Percentiles rank a stretch among this genome's conserved stretches.
Conservation (phyloP, 2,797 vertebrate genomes). For the Squalus acanthias region DNA sequence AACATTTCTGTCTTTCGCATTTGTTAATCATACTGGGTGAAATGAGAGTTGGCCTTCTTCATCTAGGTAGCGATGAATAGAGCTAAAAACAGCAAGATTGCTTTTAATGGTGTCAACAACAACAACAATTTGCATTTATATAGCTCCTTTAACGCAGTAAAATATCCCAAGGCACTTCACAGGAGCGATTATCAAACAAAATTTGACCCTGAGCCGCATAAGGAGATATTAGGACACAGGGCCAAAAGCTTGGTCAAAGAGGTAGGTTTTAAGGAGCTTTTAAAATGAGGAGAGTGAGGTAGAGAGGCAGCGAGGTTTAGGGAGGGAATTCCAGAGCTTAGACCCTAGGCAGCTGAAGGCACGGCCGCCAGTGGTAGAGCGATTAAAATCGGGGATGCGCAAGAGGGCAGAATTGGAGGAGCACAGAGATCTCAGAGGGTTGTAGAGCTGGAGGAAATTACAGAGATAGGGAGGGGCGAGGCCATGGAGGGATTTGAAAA, state of each 20-base stretch:
- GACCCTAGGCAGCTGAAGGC: not conserved
- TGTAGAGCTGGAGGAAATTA: not conserved
- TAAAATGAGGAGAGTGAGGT: not conserved
- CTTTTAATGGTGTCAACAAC: not conserved
- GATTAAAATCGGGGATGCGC: not conserved
- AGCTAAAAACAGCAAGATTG: not conserved
- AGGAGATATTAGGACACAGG: not conserved
- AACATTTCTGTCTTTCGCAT: not conserved
- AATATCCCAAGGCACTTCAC: not conserved
- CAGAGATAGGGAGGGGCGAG: not conserved
- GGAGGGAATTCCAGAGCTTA: not conserved
- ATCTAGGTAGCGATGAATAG: not conserved
- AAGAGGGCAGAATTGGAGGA: not conserved
- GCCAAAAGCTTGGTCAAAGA: not conserved
- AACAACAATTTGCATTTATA: not conserved
- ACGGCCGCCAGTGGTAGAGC: not conserved
- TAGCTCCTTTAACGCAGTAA: not conserved
- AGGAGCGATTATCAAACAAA: not conserved
- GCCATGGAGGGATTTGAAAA: not conserved
- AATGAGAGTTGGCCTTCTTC: not conserved
- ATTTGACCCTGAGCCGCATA: not conserved
- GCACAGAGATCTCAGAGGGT: too few species aligned
- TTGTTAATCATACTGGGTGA: not conserved
- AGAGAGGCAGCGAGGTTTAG: not conserved
- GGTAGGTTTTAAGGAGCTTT: not conserved